Conservation (phyloP, 2,888 invertebrate species). For the Megaustenia siamemsis region DNA sequence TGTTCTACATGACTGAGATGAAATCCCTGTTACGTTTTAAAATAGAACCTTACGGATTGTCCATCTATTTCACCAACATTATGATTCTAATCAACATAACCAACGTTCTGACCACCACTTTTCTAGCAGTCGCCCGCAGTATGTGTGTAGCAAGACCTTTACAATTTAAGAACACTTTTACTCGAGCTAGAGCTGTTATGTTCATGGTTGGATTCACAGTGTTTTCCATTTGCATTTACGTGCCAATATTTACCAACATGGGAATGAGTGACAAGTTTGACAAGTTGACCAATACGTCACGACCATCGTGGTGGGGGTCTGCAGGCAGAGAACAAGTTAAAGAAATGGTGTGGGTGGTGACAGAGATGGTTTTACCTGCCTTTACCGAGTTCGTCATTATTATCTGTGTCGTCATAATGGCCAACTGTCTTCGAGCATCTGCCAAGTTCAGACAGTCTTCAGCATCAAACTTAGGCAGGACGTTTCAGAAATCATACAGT, state of each 20-base stretch:
- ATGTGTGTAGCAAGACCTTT: constrained; percentile 18
- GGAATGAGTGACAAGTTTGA: too few relatives aligned
- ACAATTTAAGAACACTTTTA: constrained; percentile 11
- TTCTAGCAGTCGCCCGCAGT: constrained; percentile 1
- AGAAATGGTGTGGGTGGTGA: not conserved
- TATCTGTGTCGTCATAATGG: constrained; percentile 30
- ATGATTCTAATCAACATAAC: not conserved
- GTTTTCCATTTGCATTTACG: not conserved
- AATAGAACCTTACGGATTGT: constrained; percentile 11
- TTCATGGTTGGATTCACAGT: not conserved
- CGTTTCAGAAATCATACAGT: not conserved
- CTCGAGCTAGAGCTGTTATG: not conserved
- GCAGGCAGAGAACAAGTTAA: not conserved
- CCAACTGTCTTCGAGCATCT: constrained; percentile 19
- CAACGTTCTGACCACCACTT: constrained; percentile 18
- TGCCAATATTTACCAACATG: constrained; percentile 6
- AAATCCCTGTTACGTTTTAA: not conserved
- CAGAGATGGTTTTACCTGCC: not conserved
- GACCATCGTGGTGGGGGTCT: not conserved
- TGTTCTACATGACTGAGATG: not conserved
- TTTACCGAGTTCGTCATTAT: not conserved
- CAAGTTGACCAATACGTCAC: not conserved
- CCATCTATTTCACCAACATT: not conserved
- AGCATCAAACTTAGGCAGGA: not conserved
- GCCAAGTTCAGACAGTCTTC: constrained; percentile 22